Percentiles rank a stretch among this genome's conserved stretches.
Conservation (phyloP, 2,888 invertebrate species). For the Lutraria lutraria region DNA sequence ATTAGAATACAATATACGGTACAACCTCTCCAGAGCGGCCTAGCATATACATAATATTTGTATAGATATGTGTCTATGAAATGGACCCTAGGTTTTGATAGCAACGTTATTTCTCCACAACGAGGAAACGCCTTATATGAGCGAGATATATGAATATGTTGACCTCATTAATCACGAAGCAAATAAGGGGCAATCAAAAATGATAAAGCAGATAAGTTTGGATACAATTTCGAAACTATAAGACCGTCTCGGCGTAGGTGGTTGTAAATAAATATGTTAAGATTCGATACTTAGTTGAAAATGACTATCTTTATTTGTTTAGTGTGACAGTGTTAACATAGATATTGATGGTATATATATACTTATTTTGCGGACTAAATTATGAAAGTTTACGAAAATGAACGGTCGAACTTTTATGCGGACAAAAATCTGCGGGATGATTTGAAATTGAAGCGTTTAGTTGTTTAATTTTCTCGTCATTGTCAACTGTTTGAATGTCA, state of each 20-base stretch:
- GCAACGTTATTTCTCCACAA: too few species aligned
- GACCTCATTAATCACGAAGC: background rate
- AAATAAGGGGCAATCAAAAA: background rate
- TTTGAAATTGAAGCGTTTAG: background rate
- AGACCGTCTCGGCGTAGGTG: background rate
- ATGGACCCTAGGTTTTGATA: too few species aligned
- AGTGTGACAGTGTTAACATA: background rate
- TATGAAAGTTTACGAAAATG: background rate
- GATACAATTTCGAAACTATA: background rate
- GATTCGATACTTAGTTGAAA: background rate
- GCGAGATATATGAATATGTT: too few species aligned
- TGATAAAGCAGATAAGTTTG: background rate
- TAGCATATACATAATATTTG: too few species aligned
- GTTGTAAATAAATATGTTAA: conserved; percentile 23
- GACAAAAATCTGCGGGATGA: background rate
- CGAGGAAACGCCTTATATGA: too few species aligned
- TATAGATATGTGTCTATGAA: too few species aligned
- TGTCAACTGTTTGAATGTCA: background rate
- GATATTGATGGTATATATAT: conserved; percentile 8
- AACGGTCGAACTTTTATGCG: background rate
- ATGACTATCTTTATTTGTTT: conserved; percentile 17
- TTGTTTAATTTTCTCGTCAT: background rate
- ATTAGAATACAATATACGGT: too few species aligned
- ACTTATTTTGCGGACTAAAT: background rate
- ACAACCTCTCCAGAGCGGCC: too few species aligned